Conservation (phyloP, 1,140 invertebrate species). For the Mamestra configurata region DNA sequence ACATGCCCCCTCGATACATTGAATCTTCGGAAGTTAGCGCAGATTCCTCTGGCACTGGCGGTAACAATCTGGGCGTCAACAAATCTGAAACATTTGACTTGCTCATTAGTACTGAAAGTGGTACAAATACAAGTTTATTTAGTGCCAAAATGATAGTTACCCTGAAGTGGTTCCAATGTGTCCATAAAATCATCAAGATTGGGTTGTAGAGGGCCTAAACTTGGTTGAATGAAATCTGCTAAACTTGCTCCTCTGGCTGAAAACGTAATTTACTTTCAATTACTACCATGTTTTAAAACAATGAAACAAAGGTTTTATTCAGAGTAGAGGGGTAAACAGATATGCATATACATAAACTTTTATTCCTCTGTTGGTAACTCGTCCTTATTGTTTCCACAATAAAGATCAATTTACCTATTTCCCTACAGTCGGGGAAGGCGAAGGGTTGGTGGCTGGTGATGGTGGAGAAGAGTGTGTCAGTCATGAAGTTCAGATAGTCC, state of each 20-base stretch:
- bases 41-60: slow-evolving; percentile 88
- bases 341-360: no score
- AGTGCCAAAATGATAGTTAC: slow-evolving; percentile 81
- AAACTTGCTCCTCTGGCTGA: slow-evolving; percentile 89
- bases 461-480: slow-evolving; percentile 96
- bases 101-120: neutral
- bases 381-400: neutral
- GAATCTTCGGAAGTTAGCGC: slow-evolving; percentile 75
- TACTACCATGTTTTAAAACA: no score
- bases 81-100: slow-evolving; percentile 66
- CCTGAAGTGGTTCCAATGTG: slow-evolving; percentile 95
- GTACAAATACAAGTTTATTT: neutral
- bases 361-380: no score
- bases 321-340: no score
- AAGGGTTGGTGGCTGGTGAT: slow-evolving; percentile 96
- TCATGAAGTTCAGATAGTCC: slow-evolving; percentile 96
- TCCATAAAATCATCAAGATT: slow-evolving; percentile 99
- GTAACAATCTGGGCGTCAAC: slow-evolving; percentile 79
- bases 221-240: slow-evolving; percentile 99
- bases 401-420: slow-evolving; percentile 92
- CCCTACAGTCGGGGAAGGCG: slow-evolving; percentile 98
- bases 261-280: slow-evolving; percentile 51
- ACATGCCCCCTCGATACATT: slow-evolving; percentile 79
- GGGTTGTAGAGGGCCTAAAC: slow-evolving; percentile 98
- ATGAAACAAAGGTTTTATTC: no score